Evolutionary conservation across 2,888 invertebrate species (phyloP), one percentile per base, ranked within the genome.

Genomic region (Sthenelais limicola): DNA sequence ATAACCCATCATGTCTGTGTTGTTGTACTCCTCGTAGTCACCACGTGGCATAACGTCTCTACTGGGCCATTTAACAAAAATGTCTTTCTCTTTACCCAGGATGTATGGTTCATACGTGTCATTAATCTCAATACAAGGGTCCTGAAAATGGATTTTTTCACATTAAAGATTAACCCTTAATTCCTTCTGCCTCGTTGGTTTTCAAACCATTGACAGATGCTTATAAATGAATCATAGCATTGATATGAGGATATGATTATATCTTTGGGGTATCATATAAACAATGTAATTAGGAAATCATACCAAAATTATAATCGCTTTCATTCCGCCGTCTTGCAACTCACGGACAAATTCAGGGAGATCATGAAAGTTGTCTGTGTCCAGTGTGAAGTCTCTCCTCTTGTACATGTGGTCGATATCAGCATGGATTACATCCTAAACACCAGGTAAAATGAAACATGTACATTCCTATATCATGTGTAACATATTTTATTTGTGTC

Each of bases 341-440:
- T 74, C 73, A 32, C 76, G 73, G 73, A 86, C 81, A 74, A 83
- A 84, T 21, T 79, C 75, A 58, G 79, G 73, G 0, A 86, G 72
- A 0, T 82, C 83, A 15, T 58, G 43, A 71, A 83, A 86, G 48
- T 77, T 74, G 5, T 30, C 51, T 0, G 72, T 28, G 70, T 85
- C 80, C 15, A 84, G 51, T 1, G 85, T 85, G 74, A 84, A 86
- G 73, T 82, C 82, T 73, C 75, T 80, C 73, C 75, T 73, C 30
- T 77, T 75, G 32, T 84, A 74, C 85, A 86, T 85, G 75, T 86
- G 82, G 72, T 86, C 85, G 51, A 85, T 84, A 69, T 86, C 86
- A 48, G 80, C 82, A 79, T 84, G 84, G 68, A 82, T 82, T 5
- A 84, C 80, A 76, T 85, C 85, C 85, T 85, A 51, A n/a, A n/a